A percentile compares a stretch with the other conserved stretches of the same genome.
Evolutionary conservation across 2,888 invertebrate genomes (phyloP).

Genomic region (Fragum whitleyi): DNA sequence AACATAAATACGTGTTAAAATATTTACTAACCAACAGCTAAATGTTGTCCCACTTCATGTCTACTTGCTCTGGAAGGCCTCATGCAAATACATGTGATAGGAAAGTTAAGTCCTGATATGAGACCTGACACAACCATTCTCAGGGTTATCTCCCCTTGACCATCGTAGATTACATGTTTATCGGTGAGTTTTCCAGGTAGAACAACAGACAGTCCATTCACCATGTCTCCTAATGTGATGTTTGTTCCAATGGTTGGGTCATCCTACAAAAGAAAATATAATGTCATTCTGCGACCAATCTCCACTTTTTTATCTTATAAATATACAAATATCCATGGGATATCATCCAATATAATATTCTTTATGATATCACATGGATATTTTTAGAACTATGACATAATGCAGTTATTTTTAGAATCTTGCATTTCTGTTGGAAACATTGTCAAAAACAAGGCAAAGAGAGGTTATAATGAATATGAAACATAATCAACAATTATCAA

Average conservation of each 20-base stretch:
- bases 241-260: constrained; percentile 27
- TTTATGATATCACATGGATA: too few species aligned
- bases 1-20: too few species aligned
- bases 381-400: too few species aligned
- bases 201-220: constrained; percentile 1
- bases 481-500: too few species aligned
- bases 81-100: constrained; percentile 43
- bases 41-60: constrained; percentile 13
- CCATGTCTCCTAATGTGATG: constrained; percentile 21
- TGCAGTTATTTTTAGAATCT: too few species aligned
- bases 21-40: constrained; percentile 20
- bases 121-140: constrained; percentile 49
- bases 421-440: too few species aligned
- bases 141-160: constrained; percentile 43
- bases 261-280: neutral
- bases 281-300: too few species aligned
- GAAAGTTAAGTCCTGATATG: constrained; percentile 49
- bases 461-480: too few species aligned
- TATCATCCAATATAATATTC: too few species aligned
- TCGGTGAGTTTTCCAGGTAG: neutral
- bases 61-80: neutral
- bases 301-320: too few species aligned
- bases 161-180: neutral
- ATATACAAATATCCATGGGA: too few species aligned
- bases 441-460: too few species aligned